Conservation (phyloP, 2,113 vertebrate species). For the Numenius arquata region DNA sequence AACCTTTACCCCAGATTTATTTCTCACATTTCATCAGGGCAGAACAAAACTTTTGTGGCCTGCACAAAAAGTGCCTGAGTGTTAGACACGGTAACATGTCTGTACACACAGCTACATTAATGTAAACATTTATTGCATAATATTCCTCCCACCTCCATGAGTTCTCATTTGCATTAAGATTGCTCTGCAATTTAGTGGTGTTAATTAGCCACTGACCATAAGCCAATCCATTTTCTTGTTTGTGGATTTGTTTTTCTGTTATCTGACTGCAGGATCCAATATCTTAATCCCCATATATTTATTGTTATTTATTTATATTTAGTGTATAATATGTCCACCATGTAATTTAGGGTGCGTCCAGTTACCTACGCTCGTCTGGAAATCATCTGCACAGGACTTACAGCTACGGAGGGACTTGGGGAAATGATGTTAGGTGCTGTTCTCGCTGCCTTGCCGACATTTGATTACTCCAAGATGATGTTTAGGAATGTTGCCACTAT, state of each 20-base stretch:
- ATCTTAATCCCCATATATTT: neutral
- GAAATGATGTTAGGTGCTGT: constrained; percentile 28
- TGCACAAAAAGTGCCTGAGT: neutral
- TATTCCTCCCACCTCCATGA: neutral
- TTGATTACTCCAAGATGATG: constrained; percentile 40
- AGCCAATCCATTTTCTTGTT: neutral
- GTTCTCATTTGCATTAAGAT: neutral
- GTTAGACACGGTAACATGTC: neutral
- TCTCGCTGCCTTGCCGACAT: neutral
- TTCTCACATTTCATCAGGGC: neutral
- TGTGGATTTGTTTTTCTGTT: neutral
- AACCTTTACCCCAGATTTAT: neutral
- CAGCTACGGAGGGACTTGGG: neutral
- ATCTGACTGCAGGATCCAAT: neutral
- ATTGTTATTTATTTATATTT: neutral
- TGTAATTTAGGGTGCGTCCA: neutral
- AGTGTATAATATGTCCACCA: neutral
- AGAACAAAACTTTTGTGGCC: neutral
- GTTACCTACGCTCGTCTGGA: neutral
- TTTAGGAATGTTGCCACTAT: neutral
- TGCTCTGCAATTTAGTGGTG: neutral
- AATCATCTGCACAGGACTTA: neutral
- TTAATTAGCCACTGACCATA: neutral
- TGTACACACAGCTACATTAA: neutral
- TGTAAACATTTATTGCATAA: neutral